phyloP scores from a whole-genome alignment of 2,113 vertebrate genomes.

The Suricata suricatta region DNA sequence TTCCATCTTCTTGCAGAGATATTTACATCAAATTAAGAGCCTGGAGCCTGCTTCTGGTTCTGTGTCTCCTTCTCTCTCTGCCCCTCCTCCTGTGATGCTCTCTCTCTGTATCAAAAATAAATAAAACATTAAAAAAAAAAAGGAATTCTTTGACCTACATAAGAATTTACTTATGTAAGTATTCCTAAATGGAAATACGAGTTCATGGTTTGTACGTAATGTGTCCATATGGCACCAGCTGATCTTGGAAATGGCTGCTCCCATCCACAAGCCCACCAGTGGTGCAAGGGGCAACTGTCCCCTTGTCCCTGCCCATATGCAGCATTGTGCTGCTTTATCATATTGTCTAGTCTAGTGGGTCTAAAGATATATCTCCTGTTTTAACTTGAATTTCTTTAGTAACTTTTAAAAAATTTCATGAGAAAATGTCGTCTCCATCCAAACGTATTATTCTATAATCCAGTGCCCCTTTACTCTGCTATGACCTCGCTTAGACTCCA shows the following conservation, averaged over 20 bases:
- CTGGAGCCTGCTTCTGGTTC: no score
- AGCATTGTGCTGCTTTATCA: neutral
- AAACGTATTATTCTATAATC: neutral
- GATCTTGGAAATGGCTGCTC: neutral
- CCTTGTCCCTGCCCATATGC: neutral
- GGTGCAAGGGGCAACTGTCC: neutral
- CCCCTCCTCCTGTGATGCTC: no score
- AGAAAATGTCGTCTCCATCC: neutral
- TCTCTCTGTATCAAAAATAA: no score
- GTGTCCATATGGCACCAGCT: neutral
- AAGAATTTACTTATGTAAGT: neutral
- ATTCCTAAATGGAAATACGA: neutral
- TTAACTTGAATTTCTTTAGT: neutral
- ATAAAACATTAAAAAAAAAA: neutral
- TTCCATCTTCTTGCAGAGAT: no score
- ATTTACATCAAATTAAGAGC: no score
- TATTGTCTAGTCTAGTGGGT: neutral
- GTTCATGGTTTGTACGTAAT: neutral
- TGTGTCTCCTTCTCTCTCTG: no score
- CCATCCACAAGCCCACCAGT: neutral
- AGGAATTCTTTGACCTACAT: neutral
- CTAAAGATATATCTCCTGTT: neutral
- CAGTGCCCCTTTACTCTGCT: neutral
- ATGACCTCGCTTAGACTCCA: neutral
- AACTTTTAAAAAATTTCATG: neutral